Percentiles rank a stretch among this genome's conserved stretches.
Evolutionary conservation across 2,888 invertebrate species (phyloP).

Genomic region (Pammene aurita): DNA sequence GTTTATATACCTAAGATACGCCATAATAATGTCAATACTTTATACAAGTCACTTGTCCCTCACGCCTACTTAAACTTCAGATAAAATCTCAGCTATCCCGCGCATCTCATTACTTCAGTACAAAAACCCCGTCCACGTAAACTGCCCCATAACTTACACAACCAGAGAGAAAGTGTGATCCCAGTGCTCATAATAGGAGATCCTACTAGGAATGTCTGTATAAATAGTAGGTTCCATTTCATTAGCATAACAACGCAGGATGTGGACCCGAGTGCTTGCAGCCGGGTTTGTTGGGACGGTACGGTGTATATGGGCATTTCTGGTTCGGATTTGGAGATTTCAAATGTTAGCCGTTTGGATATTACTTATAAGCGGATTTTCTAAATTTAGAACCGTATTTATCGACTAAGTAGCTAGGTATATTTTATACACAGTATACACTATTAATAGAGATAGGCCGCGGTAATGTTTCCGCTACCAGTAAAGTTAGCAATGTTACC

Average conservation of each 20-base stretch:
- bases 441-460: too few species aligned
- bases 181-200: slow-evolving; percentile 39
- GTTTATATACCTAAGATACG: not conserved
- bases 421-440: too few species aligned
- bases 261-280: slow-evolving; percentile 37
- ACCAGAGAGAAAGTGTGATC: slow-evolving; percentile 38
- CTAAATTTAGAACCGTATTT: too few species aligned
- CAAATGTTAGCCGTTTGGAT: not conserved
- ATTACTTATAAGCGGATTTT: not conserved
- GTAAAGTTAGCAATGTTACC: too few species aligned
- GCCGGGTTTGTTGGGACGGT: slow-evolving; percentile 16
- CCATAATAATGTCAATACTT: slow-evolving; percentile 1
- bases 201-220: slow-evolving; percentile 44
- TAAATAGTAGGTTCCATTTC: slow-evolving; percentile 51
- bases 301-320: slow-evolving; percentile 3
- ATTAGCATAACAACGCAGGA: slow-evolving; percentile 58
- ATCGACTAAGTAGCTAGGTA: too few species aligned
- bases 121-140: slow-evolving; percentile 30
- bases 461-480: too few species aligned
- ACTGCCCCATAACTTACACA: slow-evolving; percentile 38
- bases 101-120: slow-evolving; percentile 32
- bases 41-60: slow-evolving; percentile 8
- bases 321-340: slow-evolving; percentile 5
- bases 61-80: slow-evolving; percentile 16
- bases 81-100: slow-evolving; percentile 28